Base-by-base conservation (phyloP, 2,797 vertebrate genomes). In the Otus scops region DNA sequence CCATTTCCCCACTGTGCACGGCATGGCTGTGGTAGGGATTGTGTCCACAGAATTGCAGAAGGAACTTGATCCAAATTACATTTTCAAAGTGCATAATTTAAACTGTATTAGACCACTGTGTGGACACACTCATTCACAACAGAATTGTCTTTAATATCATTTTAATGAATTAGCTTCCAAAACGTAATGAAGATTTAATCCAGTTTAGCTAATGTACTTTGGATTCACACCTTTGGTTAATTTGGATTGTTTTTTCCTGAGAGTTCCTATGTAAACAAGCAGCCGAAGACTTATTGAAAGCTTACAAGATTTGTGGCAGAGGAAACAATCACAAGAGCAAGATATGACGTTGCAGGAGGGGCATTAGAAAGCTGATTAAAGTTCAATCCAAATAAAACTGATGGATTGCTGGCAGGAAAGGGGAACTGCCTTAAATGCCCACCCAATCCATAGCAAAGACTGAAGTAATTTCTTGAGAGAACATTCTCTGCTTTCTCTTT, bases 321-420 rank as follows among this genome's bases (percentile, higher is more conserved):
- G 30, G 30, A 92, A 89, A 92, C 70, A 89, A 89, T 69, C 71
- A 43, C 26, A 71, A 85, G 61, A 84, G 78, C 54, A 84, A 69
- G 79, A 75, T 71, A 0, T 75, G 54, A 93, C 65, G 86, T 73
- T 88, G 59, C 50, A 88, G 54, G 30, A 67, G 26, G 19, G n/a
- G 19, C 30, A 32, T 84, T 76, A 71, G 28, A 88, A 93, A 86
- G 73, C 36, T 34, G 39, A 93, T 81, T 89, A 80, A 88, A 91
- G 17, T 89, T 89, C 69, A 94, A 30, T 73, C 28, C 43, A 88
- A 88, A 86, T 76, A 94, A 84, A 93, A 86, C 21, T 60, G 51
- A 73, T n/a, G 48, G 41, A 74, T 73, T 47, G 26, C 27, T 88
- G 76, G 24, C 41, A 92, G 73, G 41, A 91, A 91, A 69, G 57